phyloP scores from a whole-genome alignment of 2,113 vertebrate species.

The Mormoops blainvillei region DNA sequence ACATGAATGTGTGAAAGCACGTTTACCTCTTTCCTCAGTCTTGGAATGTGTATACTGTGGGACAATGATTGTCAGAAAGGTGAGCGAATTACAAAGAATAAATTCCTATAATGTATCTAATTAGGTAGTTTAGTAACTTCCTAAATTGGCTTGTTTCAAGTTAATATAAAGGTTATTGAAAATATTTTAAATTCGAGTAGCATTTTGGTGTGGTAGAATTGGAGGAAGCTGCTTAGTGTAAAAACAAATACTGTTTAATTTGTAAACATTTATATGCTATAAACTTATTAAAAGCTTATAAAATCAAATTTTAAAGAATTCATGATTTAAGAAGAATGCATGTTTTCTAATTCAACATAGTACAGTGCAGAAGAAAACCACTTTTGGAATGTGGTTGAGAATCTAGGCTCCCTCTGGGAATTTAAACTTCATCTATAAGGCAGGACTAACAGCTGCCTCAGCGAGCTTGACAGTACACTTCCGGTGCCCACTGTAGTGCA shows the following conservation, averaged over 20 bases:
- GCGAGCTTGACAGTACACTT: background rate
- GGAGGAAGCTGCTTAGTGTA: background rate
- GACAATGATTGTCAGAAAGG: background rate
- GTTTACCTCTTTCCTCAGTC: background rate
- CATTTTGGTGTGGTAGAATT: background rate
- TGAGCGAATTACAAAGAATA: background rate
- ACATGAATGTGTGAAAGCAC: background rate
- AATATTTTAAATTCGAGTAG: slow-evolving; percentile 2
- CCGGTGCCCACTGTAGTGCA: background rate
- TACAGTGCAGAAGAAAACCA: background rate
- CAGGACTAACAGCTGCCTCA: background rate
- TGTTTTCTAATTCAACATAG: background rate
- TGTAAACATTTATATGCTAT: background rate
- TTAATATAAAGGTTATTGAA: background rate
- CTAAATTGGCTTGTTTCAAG: slow-evolving; percentile 29
- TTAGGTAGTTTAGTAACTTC: slow-evolving; percentile 22
- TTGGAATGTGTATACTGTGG: background rate
- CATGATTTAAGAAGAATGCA: background rate
- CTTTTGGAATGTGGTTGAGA: background rate
- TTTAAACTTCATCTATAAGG: background rate
- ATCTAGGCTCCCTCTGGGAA: background rate
- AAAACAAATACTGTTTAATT: background rate
- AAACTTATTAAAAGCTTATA: background rate
- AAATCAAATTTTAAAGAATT: background rate
- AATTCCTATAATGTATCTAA: background rate